Evolutionary conservation across 1,140 invertebrate genomes (phyloP), one percentile per base, ranked within the genome.

Genomic region (Marisa cornuarietis): DNA sequence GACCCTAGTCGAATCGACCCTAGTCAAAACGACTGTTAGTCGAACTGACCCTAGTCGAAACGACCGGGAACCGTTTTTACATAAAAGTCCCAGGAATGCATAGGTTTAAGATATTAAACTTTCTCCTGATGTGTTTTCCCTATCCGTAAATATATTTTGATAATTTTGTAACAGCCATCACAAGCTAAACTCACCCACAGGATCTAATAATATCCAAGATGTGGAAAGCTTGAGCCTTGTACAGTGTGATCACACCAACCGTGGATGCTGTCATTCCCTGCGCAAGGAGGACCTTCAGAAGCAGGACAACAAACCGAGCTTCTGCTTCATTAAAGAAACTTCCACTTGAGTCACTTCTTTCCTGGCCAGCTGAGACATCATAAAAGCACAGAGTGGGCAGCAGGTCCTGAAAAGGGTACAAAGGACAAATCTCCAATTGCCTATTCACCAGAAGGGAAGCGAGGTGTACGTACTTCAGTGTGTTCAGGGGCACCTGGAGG

Each of bases 181-280:
- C 24, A 74, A 18, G 18, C 49, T 14, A 24, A 49, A 20, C 63
- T 76, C 76, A 83, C 79, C 63, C 76, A 54, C 63, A 80, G 20
- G 73, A 66, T 71, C 80, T 81, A 9, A 83, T 69, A 26, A 75
- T 79, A 42, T 77, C 79, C 16, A 80, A 71, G 31, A 87, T 85
- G 71, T 76, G 80, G 52, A 81, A 74, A 79, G 87, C 84, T 84
- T 89, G 88, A 31, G 87, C 85, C 71, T 83, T 86, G 83, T 88
- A 89, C 14, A 88, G 82, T 16, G 88, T 88, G 63, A 89, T 87
- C 20, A 89, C 87, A 14, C 88, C 88, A 54, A 89, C 83, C 65
- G 71, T 78, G 22, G 72, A 58, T 7, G 88, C 78, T 62, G 86
- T 85, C 62, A 89, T 66, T 13, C 86, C 86, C 16, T 54, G 62